Evolutionary conservation across 2,113 vertebrate species (phyloP).

Genomic region (Lepus americanus): DNA sequence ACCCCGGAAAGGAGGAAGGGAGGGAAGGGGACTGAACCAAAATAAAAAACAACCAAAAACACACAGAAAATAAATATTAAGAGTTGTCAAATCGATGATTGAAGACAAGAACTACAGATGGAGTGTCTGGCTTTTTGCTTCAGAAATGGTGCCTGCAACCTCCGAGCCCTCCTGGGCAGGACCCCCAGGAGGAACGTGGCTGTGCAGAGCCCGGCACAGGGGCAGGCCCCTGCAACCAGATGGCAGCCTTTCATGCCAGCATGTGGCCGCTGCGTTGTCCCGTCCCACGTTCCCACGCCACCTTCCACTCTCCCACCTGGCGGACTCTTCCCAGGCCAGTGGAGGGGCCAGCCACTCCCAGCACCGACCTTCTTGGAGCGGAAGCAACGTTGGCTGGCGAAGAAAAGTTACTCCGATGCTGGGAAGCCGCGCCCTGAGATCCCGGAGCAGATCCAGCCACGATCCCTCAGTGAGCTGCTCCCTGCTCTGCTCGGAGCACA

Average conservation of each 20-base stretch:
- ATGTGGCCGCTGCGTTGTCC: neutral
- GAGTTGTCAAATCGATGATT: conserved; percentile 63
- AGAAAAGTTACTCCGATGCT: conserved; percentile 46
- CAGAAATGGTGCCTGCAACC: neutral
- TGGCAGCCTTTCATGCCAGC: conserved; percentile 23
- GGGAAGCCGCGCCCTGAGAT: neutral
- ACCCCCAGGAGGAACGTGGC: neutral
- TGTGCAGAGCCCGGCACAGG: neutral
- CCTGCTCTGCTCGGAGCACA: conserved; percentile 31
- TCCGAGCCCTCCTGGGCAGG: neutral
- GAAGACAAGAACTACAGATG: conserved; percentile 19
- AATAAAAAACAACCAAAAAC: conserved; percentile 37
- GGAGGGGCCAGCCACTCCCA: neutral
- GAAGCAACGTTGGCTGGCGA: neutral
- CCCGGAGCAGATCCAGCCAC: conserved; percentile 41
- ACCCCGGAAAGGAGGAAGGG: conserved; percentile 1
- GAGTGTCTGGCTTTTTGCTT: conserved; percentile 37
- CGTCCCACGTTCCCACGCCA: neutral
- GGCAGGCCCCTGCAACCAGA: neutral
- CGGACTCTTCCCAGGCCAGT: neutral
- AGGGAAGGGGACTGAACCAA: neutral
- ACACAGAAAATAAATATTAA: conserved; percentile 73
- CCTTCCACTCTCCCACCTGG: conserved; percentile 29
- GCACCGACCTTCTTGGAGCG: neutral
- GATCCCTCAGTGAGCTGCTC: neutral